These are phyloP conservation scores for Venustoraphidia nigricollis DNA, from an alignment of 2,888 invertebrate genomes.

Conservation along the genomic window DNA sequence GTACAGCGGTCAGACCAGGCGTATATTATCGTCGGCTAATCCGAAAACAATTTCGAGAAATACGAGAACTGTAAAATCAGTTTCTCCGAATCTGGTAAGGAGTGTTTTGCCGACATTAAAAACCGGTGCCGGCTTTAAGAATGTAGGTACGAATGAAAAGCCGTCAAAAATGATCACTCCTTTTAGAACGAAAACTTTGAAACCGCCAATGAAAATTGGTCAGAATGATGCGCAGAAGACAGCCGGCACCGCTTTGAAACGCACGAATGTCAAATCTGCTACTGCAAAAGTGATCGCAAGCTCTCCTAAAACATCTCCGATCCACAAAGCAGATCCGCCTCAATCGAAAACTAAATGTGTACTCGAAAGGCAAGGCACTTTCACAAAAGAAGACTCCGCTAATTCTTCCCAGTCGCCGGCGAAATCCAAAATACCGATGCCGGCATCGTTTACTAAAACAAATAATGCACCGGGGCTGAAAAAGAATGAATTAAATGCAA, in stretches of 20 bases:
- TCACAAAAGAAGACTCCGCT: constrained; percentile 67
- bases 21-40: background rate
- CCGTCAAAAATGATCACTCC: constrained; percentile 1
- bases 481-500: too few relatives aligned
- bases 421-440: constrained; percentile 11
- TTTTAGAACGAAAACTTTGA: background rate
- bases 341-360: constrained; percentile 24
- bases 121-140: constrained; percentile 9
- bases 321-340: background rate
- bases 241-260: background rate
- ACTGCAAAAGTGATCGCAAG: constrained; percentile 6
- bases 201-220: constrained; percentile 3
- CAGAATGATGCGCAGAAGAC: background rate
- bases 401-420: constrained; percentile 13
- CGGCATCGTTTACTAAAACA: constrained; percentile 1
- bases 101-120: constrained; percentile 20
- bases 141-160: constrained; percentile 9
- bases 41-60: constrained; percentile 12
- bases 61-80: constrained; percentile 20
- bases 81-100: constrained; percentile 23
- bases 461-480: constrained; percentile 7
- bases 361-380: constrained; percentile 76
- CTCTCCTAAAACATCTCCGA: constrained; percentile 5
- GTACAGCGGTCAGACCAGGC: constrained; percentile 24
- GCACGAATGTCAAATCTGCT: constrained; percentile 5